Base-by-base conservation (phyloP, 53 echinoderm and acorn worm species). In the Paelopatides confundens region DNA sequence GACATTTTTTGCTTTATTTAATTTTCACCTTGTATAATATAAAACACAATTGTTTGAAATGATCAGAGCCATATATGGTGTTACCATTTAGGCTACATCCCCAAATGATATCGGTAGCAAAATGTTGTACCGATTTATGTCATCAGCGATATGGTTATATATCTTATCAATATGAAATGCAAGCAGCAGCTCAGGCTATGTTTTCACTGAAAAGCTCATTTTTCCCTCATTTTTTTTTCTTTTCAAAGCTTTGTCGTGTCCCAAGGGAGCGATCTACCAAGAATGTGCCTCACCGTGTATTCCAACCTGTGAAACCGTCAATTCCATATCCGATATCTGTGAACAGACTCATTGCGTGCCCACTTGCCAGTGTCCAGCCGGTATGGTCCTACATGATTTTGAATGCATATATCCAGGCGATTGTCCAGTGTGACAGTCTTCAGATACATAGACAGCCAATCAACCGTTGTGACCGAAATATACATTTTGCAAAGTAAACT, bases 341-440 rank as follows among this genome's bases (percentile, higher is more conserved):
- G 65, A 49, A 53, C 76, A 89, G 43, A 58, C 67, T 11, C 83
- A 90, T 9, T 98, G 98, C 66, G 89, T 98, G 24, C 98, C 98
- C 0, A 94, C 95, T 26, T 98, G 98, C 69, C 90, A 95, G 65
- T 98, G 98, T 39, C 94, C 98, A 4, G 98, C 98, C 2, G 98
- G 98, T 30, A 94, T 88, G 86, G 91, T 92, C 33, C 98, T 98
- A 18, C 94, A 98, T 38, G 90, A 98, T 24, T 93, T 94, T 81
- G 62, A 85, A 48, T 98, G 98, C 77, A 98, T 98, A 21, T 50
- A 30, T 43, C 90, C 91, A 27, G 63, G 71, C 32, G 77, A 92
- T 36, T 98, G 98, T 90, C 98, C 98, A 40, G 51, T 54, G 26
- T 37, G 65, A 77, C 15, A 31, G 43, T 5, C 48, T 28, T 27